phyloP scores from a whole-genome alignment of 2,888 invertebrate genomes.

The Sphaeridia pumilis region DNA sequence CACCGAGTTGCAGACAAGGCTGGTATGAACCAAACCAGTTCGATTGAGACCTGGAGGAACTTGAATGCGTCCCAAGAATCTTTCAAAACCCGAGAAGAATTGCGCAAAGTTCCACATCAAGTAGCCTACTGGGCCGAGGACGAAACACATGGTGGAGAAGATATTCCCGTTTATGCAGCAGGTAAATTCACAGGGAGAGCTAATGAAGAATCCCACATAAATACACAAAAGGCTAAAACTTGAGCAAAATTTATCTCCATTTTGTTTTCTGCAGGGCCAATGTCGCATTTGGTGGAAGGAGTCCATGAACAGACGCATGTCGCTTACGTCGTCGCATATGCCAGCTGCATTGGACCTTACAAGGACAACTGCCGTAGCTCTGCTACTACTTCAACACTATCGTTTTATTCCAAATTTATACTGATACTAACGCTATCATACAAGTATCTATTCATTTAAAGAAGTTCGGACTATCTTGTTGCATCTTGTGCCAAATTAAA shows the following conservation, averaged over 20 bases:
- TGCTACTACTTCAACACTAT: too few species aligned
- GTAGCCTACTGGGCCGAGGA: conserved; percentile 58
- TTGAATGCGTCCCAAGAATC: conserved; percentile 34
- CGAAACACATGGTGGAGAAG: conserved; percentile 70
- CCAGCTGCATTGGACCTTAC: conserved; percentile 59
- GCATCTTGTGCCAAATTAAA: too few species aligned
- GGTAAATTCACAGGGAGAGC: too few species aligned
- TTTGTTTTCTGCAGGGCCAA: conserved; percentile 59
- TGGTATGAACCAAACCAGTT: conserved; percentile 13
- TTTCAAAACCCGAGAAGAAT: background rate
- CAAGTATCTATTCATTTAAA: too few species aligned
- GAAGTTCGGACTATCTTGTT: too few species aligned
- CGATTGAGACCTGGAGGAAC: conserved; percentile 33
- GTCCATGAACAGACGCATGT: conserved; percentile 86
- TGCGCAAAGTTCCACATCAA: conserved; percentile 47
- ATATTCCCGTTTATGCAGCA: conserved; percentile 70
- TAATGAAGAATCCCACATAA: too few species aligned
- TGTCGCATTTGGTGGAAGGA: conserved; percentile 74
- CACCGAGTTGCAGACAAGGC: too few species aligned
- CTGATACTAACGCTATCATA: too few species aligned
- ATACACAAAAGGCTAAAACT: too few species aligned
- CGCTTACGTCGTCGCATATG: conserved; percentile 70
- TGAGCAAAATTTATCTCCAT: too few species aligned
- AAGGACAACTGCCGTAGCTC: conserved; percentile 16
- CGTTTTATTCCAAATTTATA: too few species aligned